A percentile compares a stretch with the other conserved stretches of the same genome.
phyloP scores from a whole-genome alignment of 2,797 vertebrate genomes.

The Meda fulgida region DNA sequence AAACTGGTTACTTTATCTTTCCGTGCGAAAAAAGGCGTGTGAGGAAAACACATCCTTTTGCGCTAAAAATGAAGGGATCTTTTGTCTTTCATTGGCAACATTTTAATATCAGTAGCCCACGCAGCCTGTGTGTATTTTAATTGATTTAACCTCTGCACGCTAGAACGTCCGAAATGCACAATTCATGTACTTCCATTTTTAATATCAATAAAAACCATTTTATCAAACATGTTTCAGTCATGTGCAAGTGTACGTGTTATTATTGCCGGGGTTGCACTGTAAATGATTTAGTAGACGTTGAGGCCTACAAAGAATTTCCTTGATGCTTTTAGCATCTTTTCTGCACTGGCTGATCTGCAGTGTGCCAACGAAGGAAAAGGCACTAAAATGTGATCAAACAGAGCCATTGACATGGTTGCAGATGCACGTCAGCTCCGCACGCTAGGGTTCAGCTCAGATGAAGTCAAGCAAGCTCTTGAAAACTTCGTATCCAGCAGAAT shows the following conservation, averaged over 20 bases:
- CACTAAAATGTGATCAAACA: constrained; percentile 57
- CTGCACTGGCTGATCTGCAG: constrained; percentile 44
- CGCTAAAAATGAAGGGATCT: constrained; percentile 78
- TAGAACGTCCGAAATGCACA: constrained; percentile 87
- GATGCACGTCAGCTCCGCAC: constrained; percentile 24
- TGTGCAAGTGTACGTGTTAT: constrained; percentile 57
- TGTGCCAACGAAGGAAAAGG: constrained; percentile 66
- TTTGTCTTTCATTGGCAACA: constrained; percentile 71
- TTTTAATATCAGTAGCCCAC: constrained; percentile 80
- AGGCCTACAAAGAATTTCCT: constrained; percentile 62
- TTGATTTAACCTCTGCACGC: constrained; percentile 87
- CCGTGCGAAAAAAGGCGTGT: constrained; percentile 73
- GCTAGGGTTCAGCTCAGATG: constrained; percentile 15
- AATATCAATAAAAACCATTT: constrained; percentile 88
- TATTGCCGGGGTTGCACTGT: constrained; percentile 63
- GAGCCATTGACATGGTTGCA: constrained; percentile 9
- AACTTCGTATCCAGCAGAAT: background rate
- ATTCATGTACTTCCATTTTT: constrained; percentile 88
- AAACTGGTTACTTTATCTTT: constrained; percentile 74
- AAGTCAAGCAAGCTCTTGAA: background rate
- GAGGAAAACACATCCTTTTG: constrained; percentile 76
- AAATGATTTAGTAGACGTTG: constrained; percentile 73
- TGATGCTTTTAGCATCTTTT: constrained; percentile 70
- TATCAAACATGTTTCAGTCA: constrained; percentile 77
- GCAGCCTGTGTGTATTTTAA: constrained; percentile 83